A percentile compares a stretch with the other conserved stretches of the same genome.
phyloP scores from a whole-genome alignment of 2,113 vertebrate species.

The Pseudolaguvia tuberculata region DNA sequence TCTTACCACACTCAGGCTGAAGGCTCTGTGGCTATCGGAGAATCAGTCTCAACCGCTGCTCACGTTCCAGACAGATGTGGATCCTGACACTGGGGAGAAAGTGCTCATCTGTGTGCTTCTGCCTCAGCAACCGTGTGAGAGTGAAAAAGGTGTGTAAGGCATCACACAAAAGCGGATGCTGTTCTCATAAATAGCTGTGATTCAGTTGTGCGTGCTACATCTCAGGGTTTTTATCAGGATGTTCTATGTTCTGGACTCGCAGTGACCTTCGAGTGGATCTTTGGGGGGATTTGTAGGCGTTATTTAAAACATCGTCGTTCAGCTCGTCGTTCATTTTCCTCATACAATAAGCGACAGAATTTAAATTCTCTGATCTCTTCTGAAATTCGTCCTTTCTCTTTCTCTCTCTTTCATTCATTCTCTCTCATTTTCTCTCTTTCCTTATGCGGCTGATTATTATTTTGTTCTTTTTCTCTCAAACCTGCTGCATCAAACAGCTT shows the following conservation, averaged over 20 bases:
- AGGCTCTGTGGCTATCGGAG: constrained; percentile 96
- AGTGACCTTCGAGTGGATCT: too few relatives aligned
- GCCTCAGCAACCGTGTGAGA: constrained; percentile 86
- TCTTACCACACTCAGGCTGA: constrained; percentile 84
- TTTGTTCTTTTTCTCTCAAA: constrained; percentile 54
- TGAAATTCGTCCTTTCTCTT: constrained; percentile 32
- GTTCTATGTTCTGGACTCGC: too few relatives aligned
- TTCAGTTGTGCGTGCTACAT: too few relatives aligned
- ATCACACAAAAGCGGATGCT: neutral
- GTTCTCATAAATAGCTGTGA: neutral
- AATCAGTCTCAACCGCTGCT: constrained; percentile 98
- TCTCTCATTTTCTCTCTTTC: constrained; percentile 22
- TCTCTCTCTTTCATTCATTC: neutral
- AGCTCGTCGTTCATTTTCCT: too few relatives aligned
- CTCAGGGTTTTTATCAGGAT: too few relatives aligned
- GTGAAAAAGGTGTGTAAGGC: constrained; percentile 74
- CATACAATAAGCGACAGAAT: neutral
- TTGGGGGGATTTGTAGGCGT: too few relatives aligned
- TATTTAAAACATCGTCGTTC: too few relatives aligned
- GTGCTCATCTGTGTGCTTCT: constrained; percentile 95
- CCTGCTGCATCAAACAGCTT: constrained; percentile 52
- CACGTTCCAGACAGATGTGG: constrained; percentile 90
- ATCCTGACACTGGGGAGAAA: constrained; percentile 82
- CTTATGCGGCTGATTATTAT: too few relatives aligned
- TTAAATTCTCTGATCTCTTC: constrained; percentile 1